Evolutionary conservation across 2,797 vertebrate species (phyloP), one percentile per base, ranked within the genome.

Genomic region (Notolepis coatsorum): DNA sequence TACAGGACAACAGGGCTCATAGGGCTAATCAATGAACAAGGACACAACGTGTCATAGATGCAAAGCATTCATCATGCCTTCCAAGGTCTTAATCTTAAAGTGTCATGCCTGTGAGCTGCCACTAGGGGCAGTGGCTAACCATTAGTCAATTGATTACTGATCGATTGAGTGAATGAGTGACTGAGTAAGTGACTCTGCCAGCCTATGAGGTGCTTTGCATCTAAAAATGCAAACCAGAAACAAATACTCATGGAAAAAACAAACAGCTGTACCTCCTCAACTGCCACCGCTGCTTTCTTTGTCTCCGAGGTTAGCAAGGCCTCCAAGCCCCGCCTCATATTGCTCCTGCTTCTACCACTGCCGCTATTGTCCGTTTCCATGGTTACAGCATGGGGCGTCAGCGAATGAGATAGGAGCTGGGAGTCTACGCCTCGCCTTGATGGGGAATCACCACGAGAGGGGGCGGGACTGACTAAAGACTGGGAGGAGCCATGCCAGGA

Each of bases 401-500:
- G 25, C 1, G 65, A 73, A 37, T 59, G 75, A 45, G 39, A 33
- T 1, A 67, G 65, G 18, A 47, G 48, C 24, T 52, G 74, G 13
- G 62, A 65, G 46, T 88, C 80, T 0, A 3, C 56, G 21, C 57
- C 68, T 18, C 27, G 59, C 30, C 75, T 85, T 1, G 76, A 73
- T 20, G 82, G 54, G 2, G 82, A 84, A 41, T 85, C 89, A 25
- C 77, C 79, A 2, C 33, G 71, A 1, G 89, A 89, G 6, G 51
- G 59, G 4, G 84, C 69, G 13, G 77, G 67, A 66, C 86, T 91
- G 35, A 75, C 71, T 25, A 86, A 62, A 10, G 93, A 93, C 53
- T 90, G 92, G 28, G 79, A 53, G 0, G 89, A 90, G 6, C 81
- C 88, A 17, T 77, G 83, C 86, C 89, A 92, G 62, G 90, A 91